Evolutionary conservation across 2,888 invertebrate genomes (phyloP).

Genomic region (Morinoia aosen): DNA sequence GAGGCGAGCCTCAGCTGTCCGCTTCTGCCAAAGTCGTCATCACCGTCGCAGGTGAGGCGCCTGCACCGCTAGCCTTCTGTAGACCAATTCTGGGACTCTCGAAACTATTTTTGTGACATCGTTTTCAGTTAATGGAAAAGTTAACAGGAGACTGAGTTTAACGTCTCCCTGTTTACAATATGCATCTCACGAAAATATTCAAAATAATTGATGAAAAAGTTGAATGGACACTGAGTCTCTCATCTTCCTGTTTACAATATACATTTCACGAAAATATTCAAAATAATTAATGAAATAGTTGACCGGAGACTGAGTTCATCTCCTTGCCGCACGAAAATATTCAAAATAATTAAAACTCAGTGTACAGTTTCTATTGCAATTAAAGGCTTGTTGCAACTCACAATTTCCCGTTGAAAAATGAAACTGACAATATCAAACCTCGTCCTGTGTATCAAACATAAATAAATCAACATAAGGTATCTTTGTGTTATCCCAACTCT

Average conservation of each 20-base stretch:
- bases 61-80: constrained; percentile 73
- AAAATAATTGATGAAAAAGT: neutral
- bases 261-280: too few relatives aligned
- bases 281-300: too few relatives aligned
- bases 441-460: neutral
- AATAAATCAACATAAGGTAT: neutral
- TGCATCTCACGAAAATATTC: too few relatives aligned
- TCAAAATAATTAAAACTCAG: too few relatives aligned
- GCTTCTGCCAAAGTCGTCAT: constrained; percentile 76
- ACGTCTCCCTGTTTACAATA: neutral
- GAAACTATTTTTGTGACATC: neutral
- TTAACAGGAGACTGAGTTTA: neutral
- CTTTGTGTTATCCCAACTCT: neutral
- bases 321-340: too few relatives aligned
- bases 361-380: neutral
- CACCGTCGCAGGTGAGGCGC: constrained; percentile 81
- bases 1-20: constrained; percentile 67
- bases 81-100: constrained; percentile 72
- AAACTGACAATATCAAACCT: neutral
- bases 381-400: neutral
- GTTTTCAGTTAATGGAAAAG: neutral
- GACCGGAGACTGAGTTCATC: too few relatives aligned
- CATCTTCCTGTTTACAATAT: neutral
- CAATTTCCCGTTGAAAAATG: neutral
- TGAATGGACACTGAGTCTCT: neutral